phyloP scores from a whole-genome alignment of 2,113 vertebrate genomes.

The Channa argus region DNA sequence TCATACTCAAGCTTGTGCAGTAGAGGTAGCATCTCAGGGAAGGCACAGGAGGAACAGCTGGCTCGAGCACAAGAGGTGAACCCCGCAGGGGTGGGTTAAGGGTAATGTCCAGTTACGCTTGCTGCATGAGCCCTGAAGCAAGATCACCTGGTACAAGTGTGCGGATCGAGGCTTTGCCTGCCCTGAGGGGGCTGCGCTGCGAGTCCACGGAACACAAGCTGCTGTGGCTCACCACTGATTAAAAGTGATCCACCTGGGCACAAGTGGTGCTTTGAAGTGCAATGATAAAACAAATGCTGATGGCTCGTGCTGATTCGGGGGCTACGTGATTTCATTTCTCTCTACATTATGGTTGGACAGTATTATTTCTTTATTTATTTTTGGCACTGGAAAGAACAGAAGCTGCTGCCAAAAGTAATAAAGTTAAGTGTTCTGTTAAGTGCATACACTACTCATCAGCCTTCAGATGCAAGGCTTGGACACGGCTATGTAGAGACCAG shows the following conservation, averaged over 20 bases:
- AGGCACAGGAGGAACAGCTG: slow-evolving; percentile 54
- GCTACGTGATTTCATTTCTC: slow-evolving; percentile 72
- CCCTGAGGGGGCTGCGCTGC: slow-evolving; percentile 58
- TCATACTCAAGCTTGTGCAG: not conserved
- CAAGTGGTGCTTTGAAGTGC: slow-evolving; percentile 66
- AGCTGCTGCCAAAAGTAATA: slow-evolving; percentile 69
- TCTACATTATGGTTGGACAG: slow-evolving; percentile 54
- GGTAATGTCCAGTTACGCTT: slow-evolving; percentile 52
- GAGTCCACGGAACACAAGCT: slow-evolving; percentile 56
- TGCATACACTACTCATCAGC: slow-evolving; percentile 48
- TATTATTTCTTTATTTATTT: slow-evolving; percentile 73
- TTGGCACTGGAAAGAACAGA: slow-evolving; percentile 47
- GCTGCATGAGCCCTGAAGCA: slow-evolving; percentile 57
- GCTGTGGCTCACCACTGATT: slow-evolving; percentile 67
- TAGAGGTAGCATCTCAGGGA: not conserved
- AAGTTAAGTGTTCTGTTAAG: slow-evolving; percentile 73
- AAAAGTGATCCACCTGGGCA: slow-evolving; percentile 75
- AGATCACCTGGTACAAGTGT: slow-evolving; percentile 34
- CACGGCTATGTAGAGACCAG: slow-evolving; percentile 14
- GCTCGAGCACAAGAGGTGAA: slow-evolving; percentile 21
- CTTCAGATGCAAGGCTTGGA: slow-evolving; percentile 22
- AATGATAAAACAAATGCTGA: slow-evolving; percentile 70
- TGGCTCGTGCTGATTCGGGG: slow-evolving; percentile 65
- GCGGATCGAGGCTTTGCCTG: slow-evolving; percentile 20
- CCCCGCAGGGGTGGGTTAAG: slow-evolving; percentile 31